Evolutionary conservation across 1,140 invertebrate genomes (phyloP).

Genomic region (Amphibalanus amphitrite): DNA sequence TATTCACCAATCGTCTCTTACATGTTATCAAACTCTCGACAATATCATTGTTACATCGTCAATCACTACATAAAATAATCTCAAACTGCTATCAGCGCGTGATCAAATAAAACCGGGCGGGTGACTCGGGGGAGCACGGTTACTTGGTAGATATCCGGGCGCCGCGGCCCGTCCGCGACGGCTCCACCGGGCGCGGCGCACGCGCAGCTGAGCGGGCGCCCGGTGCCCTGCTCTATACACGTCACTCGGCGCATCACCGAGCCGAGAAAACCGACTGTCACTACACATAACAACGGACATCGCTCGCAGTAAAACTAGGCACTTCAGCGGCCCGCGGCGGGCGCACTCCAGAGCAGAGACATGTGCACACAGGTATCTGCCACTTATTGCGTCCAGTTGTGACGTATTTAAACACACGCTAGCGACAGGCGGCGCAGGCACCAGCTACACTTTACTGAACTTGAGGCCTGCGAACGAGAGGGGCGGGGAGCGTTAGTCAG

Average conservation of each 20-base stretch:
- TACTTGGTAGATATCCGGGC: not conserved
- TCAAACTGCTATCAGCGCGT: not conserved
- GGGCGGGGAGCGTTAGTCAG: too few relatives aligned
- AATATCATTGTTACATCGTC: not conserved
- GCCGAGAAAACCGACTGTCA: not conserved
- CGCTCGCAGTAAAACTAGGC: not conserved
- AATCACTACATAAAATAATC: conserved; percentile 2
- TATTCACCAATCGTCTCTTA: not conserved
- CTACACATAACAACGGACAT: not conserved
- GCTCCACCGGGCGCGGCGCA: not conserved
- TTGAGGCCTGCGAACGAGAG: conserved; percentile 16
- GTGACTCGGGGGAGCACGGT: not conserved
- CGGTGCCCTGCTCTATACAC: not conserved
- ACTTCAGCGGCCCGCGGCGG: not conserved
- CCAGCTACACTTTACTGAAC: conserved; percentile 18
- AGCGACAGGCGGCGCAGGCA: not conserved
- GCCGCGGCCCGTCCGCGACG: too few relatives aligned
- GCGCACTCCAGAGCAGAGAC: not conserved
- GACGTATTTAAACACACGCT: not conserved
- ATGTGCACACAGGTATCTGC: not conserved
- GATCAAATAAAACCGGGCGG: not conserved
- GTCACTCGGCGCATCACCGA: not conserved
- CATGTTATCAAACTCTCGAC: not conserved
- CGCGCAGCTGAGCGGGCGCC: not conserved
- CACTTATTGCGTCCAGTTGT: not conserved